Evolutionary conservation across 2,797 vertebrate species (phyloP).

Genomic region (Mormyrus hasselquistii): DNA sequence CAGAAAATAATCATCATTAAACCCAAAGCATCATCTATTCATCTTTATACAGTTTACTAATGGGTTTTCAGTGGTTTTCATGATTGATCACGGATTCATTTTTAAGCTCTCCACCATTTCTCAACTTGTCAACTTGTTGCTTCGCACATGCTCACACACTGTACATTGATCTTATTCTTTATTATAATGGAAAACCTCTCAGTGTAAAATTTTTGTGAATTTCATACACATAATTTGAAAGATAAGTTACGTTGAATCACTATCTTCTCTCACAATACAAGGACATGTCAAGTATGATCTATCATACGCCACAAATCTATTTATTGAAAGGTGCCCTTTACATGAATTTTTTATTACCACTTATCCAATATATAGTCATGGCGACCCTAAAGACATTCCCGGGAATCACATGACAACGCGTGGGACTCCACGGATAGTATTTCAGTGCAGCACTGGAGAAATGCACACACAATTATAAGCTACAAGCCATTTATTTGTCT

Average conservation of each 20-base stretch:
- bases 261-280: neutral
- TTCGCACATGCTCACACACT: neutral
- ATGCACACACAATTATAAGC: neutral
- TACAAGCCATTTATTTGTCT: neutral
- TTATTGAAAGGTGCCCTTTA: neutral
- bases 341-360: neutral
- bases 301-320: neutral
- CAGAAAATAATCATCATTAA: neutral
- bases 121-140: neutral
- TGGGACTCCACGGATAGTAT: neutral
- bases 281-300: neutral
- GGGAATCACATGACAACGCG: neutral
- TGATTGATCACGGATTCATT: neutral
- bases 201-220: neutral
- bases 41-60: neutral
- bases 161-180: neutral
- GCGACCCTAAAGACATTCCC: neutral
- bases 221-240: neutral
- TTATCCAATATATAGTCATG: neutral
- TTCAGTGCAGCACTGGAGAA: neutral
- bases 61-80: neutral
- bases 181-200: neutral
- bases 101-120: neutral
- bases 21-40: neutral
- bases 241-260: neutral